A percentile compares a stretch with the other conserved stretches of the same genome.
Conservation (phyloP, 2,797 vertebrate genomes). For the Discoglossus pictus region DNA sequence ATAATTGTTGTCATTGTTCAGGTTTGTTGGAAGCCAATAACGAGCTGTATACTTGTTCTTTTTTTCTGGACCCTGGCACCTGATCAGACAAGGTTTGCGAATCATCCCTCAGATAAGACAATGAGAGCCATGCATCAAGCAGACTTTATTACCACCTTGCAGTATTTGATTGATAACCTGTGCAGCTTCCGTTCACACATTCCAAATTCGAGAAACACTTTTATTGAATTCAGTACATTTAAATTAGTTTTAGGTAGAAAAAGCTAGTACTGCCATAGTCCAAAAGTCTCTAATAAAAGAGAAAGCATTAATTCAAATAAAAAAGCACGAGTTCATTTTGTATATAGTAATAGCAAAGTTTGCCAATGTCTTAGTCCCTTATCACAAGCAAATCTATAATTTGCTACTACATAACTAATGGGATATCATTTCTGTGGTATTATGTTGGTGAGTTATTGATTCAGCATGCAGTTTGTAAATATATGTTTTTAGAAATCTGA, state of each 20-base stretch:
- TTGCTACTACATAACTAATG: too few species aligned
- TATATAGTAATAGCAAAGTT: too few species aligned
- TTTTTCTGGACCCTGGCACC: constrained; percentile 1
- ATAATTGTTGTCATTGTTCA: constrained; percentile 25
- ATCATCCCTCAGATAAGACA: constrained; percentile 22
- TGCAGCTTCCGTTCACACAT: constrained; percentile 3
- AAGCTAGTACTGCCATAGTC: background rate
- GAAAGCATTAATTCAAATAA: too few species aligned
- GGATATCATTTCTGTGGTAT: too few species aligned
- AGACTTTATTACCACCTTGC: constrained; percentile 16
- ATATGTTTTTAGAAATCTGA: too few species aligned
- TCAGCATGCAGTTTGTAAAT: too few species aligned
- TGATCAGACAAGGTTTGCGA: constrained; percentile 14
- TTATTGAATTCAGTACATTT: background rate
- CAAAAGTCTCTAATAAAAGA: too few species aligned
- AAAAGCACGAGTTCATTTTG: too few species aligned
- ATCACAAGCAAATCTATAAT: too few species aligned
- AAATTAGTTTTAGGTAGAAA: background rate
- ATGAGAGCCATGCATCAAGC: constrained; percentile 29
- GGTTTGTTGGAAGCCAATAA: constrained; percentile 26
- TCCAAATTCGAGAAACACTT: background rate
- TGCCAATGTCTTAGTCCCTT: too few species aligned
- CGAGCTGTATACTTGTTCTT: constrained; percentile 14
- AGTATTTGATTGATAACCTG: constrained; percentile 4
- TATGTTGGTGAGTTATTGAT: too few species aligned